These are phyloP conservation scores for Mionectes olivaceus DNA, from an alignment of 2,797 vertebrate species.

Conservation along the genomic window DNA sequence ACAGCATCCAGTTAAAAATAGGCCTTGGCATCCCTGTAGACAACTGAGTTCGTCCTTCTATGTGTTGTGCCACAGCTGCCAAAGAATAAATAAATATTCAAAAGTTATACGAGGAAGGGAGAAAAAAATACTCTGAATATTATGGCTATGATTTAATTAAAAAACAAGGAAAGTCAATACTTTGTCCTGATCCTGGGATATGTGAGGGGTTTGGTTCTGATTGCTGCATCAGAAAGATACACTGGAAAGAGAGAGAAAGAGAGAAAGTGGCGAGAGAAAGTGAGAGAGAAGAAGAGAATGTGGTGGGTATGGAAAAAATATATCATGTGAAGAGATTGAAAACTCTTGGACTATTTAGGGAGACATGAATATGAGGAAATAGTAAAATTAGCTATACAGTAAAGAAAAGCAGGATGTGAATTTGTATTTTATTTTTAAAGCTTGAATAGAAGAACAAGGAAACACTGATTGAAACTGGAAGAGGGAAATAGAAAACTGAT, in stretches of 20 bases:
- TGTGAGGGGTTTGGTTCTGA: background rate
- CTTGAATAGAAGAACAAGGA: conserved; percentile 34
- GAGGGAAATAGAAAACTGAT: background rate
- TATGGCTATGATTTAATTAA: background rate
- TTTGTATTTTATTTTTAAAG: conserved; percentile 22
- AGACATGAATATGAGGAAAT: background rate
- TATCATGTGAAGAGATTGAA: background rate
- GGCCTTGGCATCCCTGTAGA: background rate
- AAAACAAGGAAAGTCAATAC: background rate
- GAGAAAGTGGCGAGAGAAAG: background rate
- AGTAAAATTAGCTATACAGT: background rate
- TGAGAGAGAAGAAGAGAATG: background rate
- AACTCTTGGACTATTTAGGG: background rate
- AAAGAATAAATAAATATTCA: background rate
- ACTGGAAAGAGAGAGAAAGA: background rate
- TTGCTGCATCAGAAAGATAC: background rate
- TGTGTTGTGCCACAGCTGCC: background rate
- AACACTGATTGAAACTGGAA: conserved; percentile 37
- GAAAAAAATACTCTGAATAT: background rate
- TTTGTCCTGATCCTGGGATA: background rate
- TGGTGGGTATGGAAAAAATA: background rate
- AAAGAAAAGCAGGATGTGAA: background rate
- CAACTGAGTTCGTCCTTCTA: background rate
- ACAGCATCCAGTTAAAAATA: background rate
- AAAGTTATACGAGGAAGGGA: background rate